phyloP scores from a whole-genome alignment of 64 coral and sea anemone genomes.

The Trachythela sp. region DNA sequence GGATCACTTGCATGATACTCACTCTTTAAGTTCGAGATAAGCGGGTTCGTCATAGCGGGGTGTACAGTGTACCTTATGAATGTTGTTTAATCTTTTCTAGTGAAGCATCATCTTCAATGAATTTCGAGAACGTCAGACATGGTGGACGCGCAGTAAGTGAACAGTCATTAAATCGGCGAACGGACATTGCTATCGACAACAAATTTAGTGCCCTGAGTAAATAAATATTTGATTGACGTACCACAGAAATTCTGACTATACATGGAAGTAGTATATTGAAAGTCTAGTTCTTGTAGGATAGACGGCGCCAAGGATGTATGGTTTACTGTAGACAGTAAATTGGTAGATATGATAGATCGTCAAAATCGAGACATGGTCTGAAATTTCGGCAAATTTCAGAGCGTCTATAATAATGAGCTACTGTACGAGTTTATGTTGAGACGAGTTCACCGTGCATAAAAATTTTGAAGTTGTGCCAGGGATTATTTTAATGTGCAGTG shows the following conservation, averaged over 20 bases:
- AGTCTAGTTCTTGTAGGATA: background rate
- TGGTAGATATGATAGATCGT: background rate
- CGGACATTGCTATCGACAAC: background rate
- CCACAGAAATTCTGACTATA: background rate
- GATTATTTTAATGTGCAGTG: too few relatives aligned
- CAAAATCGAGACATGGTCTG: too few relatives aligned
- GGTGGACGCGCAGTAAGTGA: background rate
- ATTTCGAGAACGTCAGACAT: background rate
- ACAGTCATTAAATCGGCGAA: background rate
- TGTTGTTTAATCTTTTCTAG: background rate
- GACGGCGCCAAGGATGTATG: background rate
- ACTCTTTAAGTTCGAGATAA: too few relatives aligned
- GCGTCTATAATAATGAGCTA: too few relatives aligned
- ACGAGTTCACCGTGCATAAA: too few relatives aligned
- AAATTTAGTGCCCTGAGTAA: conserved; percentile 9
- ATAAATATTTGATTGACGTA: background rate
- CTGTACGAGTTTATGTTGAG: too few relatives aligned
- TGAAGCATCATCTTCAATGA: background rate
- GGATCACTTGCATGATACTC: too few relatives aligned
- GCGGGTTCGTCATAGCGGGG: too few relatives aligned
- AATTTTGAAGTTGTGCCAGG: too few relatives aligned
- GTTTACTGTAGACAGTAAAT: background rate
- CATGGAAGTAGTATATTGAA: background rate
- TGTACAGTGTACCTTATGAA: too few relatives aligned
- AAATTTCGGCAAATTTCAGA: too few relatives aligned